Conservation (phyloP, 2,888 invertebrate species). For the Mechanitis messenoides region DNA sequence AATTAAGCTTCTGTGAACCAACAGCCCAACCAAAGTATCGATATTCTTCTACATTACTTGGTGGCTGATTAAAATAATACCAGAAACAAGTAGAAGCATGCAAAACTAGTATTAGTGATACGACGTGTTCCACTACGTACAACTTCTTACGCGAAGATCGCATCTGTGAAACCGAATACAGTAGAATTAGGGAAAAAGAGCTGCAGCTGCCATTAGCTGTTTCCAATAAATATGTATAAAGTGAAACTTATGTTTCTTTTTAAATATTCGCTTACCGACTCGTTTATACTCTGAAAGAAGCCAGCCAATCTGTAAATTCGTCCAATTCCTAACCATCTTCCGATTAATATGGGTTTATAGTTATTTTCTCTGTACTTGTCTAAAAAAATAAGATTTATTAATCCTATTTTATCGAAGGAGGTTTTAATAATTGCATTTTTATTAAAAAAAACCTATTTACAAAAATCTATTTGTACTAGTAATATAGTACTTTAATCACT, state of each 20-base stretch:
- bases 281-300: constrained; percentile 48
- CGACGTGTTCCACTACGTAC: constrained; percentile 49
- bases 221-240: neutral
- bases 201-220: neutral
- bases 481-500: too few species aligned
- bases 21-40: constrained; percentile 46
- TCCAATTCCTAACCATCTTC: constrained; percentile 51
- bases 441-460: too few species aligned
- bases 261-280: constrained; percentile 43
- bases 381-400: constrained; percentile 30
- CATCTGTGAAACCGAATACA: constrained; percentile 41
- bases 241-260: neutral
- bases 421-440: too few species aligned
- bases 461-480: too few species aligned
- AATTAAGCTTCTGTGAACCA: constrained; percentile 43
- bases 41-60: constrained; percentile 30
- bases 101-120: constrained; percentile 40
- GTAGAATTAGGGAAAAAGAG: neutral
- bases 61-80: constrained; percentile 40
- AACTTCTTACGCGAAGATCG: constrained; percentile 47
- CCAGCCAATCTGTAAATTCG: constrained; percentile 55
- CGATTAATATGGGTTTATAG: constrained; percentile 32
- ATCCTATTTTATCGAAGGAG: neutral
- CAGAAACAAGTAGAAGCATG: constrained; percentile 56
- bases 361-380: constrained; percentile 34